A percentile compares a stretch with the other conserved stretches of the same genome.
Conservation (phyloP, 2,113 vertebrate species). For the Notechis scutatus region DNA sequence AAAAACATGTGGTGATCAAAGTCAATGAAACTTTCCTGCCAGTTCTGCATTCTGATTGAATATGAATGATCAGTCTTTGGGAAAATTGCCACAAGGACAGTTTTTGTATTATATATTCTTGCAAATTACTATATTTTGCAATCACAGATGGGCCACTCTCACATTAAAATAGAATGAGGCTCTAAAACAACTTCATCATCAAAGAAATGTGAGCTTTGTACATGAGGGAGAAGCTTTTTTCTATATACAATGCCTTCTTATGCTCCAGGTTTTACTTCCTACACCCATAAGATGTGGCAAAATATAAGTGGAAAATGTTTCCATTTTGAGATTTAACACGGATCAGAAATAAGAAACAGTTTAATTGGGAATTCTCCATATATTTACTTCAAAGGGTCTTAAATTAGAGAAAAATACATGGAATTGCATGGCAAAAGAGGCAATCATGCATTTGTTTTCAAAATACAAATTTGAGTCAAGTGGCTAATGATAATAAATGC, state of each 20-base stretch:
- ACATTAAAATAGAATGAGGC: background rate
- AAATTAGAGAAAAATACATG: background rate
- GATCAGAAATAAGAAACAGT: background rate
- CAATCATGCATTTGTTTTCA: background rate
- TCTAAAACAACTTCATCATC: background rate
- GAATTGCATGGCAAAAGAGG: background rate
- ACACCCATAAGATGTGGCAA: background rate
- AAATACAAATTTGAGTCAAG: background rate
- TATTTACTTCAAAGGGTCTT: background rate
- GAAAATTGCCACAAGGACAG: background rate
- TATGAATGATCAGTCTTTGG: conserved; percentile 56
- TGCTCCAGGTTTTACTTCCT: background rate
- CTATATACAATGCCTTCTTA: background rate
- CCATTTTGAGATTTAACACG: accelerated
- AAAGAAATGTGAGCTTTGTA: background rate
- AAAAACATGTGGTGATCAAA: conserved; percentile 57
- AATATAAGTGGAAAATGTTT: accelerated
- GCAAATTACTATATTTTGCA: background rate
- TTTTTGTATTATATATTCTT: background rate
- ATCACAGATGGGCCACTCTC: background rate
- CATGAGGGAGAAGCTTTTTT: background rate
- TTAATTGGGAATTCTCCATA: background rate
- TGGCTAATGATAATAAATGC: background rate
- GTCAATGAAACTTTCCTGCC: conserved; percentile 61
- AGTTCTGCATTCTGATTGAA: conserved; percentile 94